Conservation (phyloP, 2,113 vertebrate genomes). For the Cichladusa arquata region DNA sequence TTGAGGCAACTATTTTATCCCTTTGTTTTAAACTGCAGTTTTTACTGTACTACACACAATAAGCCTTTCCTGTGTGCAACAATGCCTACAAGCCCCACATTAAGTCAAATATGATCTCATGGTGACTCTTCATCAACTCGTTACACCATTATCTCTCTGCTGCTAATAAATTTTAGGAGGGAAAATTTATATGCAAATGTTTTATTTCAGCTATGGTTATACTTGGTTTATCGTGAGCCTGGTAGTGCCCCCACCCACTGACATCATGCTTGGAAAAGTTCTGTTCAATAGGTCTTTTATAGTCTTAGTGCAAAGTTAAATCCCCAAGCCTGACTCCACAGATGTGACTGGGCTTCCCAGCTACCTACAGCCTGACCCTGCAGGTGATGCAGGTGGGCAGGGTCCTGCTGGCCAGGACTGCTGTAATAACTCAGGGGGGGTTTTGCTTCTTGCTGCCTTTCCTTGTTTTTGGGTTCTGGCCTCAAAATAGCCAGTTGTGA, state of each 20-base stretch:
- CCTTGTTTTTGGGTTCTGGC: background rate
- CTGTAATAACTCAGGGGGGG: background rate
- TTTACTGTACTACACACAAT: background rate
- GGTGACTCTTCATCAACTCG: background rate
- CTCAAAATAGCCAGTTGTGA: background rate
- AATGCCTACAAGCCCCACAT: background rate
- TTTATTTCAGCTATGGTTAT: slow-evolving; percentile 2
- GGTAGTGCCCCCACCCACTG: slow-evolving; percentile 39
- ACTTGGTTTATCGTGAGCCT: background rate
- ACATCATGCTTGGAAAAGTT: slow-evolving; percentile 40
- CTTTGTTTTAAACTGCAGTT: slow-evolving; percentile 41
- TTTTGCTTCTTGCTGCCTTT: background rate
- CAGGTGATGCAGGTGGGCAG: background rate
- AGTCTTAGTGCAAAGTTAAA: background rate
- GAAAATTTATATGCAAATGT: slow-evolving; percentile 30
- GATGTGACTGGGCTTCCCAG: background rate
- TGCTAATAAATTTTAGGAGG: slow-evolving; percentile 12
- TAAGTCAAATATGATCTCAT: slow-evolving; percentile 31
- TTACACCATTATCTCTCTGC: slow-evolving; percentile 2
- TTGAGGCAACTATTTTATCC: slow-evolving; percentile 31
- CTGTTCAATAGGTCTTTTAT: background rate
- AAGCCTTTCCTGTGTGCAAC: slow-evolving; percentile 1
- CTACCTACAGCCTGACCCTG: background rate
- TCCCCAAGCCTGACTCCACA: background rate
- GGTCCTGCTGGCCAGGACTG: background rate